Evolutionary conservation across 53 echinoderm and acorn worm genomes (phyloP).

Genomic region (Patiria pectinifera): DNA sequence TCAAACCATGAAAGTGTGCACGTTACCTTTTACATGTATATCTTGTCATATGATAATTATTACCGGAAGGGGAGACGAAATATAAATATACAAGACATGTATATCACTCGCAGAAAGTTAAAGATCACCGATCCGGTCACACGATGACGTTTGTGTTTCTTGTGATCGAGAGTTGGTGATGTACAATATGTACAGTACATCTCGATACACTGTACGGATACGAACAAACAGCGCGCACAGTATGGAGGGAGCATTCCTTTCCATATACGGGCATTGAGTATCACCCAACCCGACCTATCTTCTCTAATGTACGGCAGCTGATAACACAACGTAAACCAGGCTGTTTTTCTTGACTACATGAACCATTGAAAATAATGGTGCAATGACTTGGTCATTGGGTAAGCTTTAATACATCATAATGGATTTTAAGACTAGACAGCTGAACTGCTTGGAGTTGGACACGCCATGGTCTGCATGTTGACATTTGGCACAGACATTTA

Average conservation of each 20-base stretch:
- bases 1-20: too few relatives aligned
- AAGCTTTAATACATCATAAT: too few relatives aligned
- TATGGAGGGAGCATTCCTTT: slow-evolving; percentile 44
- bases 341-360: too few relatives aligned
- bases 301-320: not conserved
- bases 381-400: too few relatives aligned
- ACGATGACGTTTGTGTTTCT: not conserved
- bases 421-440: too few relatives aligned
- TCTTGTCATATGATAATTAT: not conserved
- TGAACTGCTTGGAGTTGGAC: too few relatives aligned
- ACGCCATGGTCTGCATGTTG: too few relatives aligned
- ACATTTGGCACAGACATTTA: too few relatives aligned
- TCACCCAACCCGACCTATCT: slow-evolving; percentile 24
- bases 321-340: not conserved
- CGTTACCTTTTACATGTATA: not conserved
- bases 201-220: not conserved
- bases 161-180: not conserved
- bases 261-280: slow-evolving; percentile 62
- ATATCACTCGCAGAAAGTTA: not conserved
- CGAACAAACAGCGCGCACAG: not conserved
- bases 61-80: not conserved
- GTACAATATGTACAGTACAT: not conserved
- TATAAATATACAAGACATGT: not conserved
- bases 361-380: too few relatives aligned
- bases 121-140: not conserved